phyloP scores from a whole-genome alignment of 2,888 invertebrate species.

The Ditula angustiorana region DNA sequence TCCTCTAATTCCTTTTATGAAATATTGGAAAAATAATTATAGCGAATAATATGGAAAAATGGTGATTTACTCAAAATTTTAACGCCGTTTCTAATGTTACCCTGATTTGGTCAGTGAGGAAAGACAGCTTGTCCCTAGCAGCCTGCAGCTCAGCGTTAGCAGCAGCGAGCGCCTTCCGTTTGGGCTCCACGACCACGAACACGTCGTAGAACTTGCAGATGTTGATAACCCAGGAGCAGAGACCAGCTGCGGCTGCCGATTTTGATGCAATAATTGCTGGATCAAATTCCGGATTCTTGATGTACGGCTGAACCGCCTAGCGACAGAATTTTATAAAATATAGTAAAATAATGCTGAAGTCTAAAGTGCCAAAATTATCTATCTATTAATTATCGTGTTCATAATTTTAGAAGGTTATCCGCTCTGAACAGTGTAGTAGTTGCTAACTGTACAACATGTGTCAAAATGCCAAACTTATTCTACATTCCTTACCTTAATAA shows the following conservation, averaged over 20 bases:
- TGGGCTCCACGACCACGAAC: constrained; percentile 96
- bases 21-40: not conserved
- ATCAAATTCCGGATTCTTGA: constrained; percentile 91
- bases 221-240: constrained; percentile 98
- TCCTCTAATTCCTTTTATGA: constrained; percentile 88
- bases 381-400: too few relatives aligned
- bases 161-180: constrained; percentile 92
- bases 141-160: constrained; percentile 94
- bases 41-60: too few relatives aligned
- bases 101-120: constrained; percentile 89
- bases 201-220: constrained; percentile 96
- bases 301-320: constrained; percentile 84
- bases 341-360: not conserved
- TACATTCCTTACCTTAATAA: constrained; percentile 89
- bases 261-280: constrained; percentile 93
- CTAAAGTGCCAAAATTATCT: too few relatives aligned
- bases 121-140: constrained; percentile 92
- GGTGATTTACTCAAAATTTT: too few relatives aligned
- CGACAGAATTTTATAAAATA: not conserved
- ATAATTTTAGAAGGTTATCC: too few relatives aligned
- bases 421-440: too few relatives aligned
- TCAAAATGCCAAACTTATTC: too few relatives aligned
- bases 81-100: constrained; percentile 60
- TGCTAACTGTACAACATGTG: too few relatives aligned
- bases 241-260: constrained; percentile 95